These are phyloP conservation scores for Rana temporaria DNA, from an alignment of 2,113 vertebrate species.

Conservation along the genomic window DNA sequence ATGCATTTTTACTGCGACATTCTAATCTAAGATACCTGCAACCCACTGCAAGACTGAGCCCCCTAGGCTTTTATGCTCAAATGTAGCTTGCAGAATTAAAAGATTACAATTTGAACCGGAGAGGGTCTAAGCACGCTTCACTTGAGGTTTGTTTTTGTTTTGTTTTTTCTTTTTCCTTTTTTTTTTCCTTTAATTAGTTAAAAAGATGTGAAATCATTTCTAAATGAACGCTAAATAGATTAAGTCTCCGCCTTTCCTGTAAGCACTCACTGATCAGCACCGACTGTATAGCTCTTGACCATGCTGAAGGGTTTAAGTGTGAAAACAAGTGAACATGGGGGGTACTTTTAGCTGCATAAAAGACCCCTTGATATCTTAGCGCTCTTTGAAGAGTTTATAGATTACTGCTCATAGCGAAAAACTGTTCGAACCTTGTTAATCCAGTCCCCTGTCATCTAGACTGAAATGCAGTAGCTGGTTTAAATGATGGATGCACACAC, in stretches of 20 bases:
- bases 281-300: constrained; percentile 75
- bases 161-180: no score
- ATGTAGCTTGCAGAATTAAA: constrained; percentile 37
- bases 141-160: constrained; percentile 67
- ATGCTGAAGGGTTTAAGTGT: constrained; percentile 81
- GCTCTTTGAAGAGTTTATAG: constrained; percentile 85
- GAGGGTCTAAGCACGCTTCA: background rate
- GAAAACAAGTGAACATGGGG: constrained; percentile 78
- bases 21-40: constrained; percentile 47
- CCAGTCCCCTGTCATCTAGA: constrained; percentile 41
- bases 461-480: constrained; percentile 33
- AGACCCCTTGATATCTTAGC: constrained; percentile 82
- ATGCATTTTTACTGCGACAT: constrained; percentile 43
- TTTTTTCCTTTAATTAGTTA: constrained; percentile 15
- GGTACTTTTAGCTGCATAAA: constrained; percentile 83
- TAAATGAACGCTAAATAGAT: constrained; percentile 70
- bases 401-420: constrained; percentile 52
- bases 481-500: background rate
- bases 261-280: constrained; percentile 81
- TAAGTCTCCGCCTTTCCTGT: constrained; percentile 75
- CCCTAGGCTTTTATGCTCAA: constrained; percentile 10
- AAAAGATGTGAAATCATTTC: constrained; percentile 64
- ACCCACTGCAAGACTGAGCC: constrained; percentile 19
- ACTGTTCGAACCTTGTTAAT: constrained; percentile 43
- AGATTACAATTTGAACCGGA: constrained; percentile 1